A percentile compares a stretch with the other conserved stretches of the same genome.
Conservation (phyloP, 2,888 invertebrate species). For the Chirona hameri region DNA sequence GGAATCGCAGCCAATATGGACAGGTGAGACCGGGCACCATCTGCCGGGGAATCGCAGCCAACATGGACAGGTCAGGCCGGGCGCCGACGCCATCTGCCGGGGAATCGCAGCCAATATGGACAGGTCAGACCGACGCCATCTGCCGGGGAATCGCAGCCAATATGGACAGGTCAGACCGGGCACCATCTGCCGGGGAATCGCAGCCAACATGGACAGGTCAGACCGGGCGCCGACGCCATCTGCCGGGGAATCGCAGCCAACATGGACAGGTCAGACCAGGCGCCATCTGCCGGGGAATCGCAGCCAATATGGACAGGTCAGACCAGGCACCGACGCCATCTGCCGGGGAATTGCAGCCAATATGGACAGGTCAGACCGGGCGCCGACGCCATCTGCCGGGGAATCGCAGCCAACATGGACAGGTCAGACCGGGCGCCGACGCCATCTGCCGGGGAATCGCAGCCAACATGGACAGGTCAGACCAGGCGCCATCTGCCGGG, state of each 20-base stretch:
- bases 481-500: slow-evolving; percentile 71
- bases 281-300: slow-evolving; percentile 69
- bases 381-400: slow-evolving; percentile 69
- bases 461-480: slow-evolving; percentile 64
- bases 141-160: slow-evolving; percentile 74
- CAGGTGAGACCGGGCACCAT: no score
- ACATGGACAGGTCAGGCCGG: slow-evolving; percentile 65
- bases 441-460: slow-evolving; percentile 72
- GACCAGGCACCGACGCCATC: slow-evolving; percentile 65
- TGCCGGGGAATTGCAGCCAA: slow-evolving; percentile 74
- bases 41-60: slow-evolving; percentile 70
- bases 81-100: slow-evolving; percentile 69
- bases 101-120: slow-evolving; percentile 72
- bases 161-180: no score
- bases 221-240: slow-evolving; percentile 65
- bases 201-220: no score
- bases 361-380: no score
- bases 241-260: slow-evolving; percentile 73
- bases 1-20: slow-evolving; percentile 72
- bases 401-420: slow-evolving; percentile 70
- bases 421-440: no score
- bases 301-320: no score
- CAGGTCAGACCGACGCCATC: slow-evolving; percentile 67
- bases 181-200: slow-evolving; percentile 69
- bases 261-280: slow-evolving; percentile 66